Base-by-base conservation (phyloP, 2,113 vertebrate genomes). In the Ondatra zibethicus region DNA sequence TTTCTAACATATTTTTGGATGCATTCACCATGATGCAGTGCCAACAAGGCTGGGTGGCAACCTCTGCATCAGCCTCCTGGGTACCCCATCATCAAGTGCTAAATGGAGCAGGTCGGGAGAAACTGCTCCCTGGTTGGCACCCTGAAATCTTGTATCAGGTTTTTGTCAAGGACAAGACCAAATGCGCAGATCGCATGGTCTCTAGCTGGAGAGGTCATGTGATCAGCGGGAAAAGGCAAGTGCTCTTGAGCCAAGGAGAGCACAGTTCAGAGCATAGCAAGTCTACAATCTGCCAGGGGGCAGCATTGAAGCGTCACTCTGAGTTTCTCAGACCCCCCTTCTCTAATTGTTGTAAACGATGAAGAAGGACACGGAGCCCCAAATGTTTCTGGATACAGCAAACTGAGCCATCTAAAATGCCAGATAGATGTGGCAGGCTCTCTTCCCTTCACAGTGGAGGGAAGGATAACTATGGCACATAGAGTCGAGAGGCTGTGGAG, bases 1-100 rank as follows among this genome's bases (percentile, higher is more conserved):
- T 80, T 92, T 93, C 91, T 70, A 95, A 90, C 42, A 91, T 42
- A 93, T 61, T 96, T 98, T 55, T 92, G 95, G 27, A 52, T 91
- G 61, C 8, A 0, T 88, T 97, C 78, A 70, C 77, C 92, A 25
- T 0, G 31, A 36, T 0, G 1, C 63, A 19, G 73, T 87, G 92
- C 89, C 95, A 97, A 17, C 1, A 19, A 84, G 87, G 58, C 92
- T 72, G 75, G 86, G 91, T 88, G n/a, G 13, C 47, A 92, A 97
- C 88, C 90, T 95, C 92, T 72, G 91, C 50, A 84, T 25, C 96
- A 95, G 65, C 73, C 92, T 47, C 50, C 82, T 45, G 75, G 87
- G 21, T 0, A 63, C 73, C 87, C 91, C 85, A 72, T 39, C 45
- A 52, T 92, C 73, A 77, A 68, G 65, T 66, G 87, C 78, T 70